Evolutionary conservation across 2,113 vertebrate genomes (phyloP), one percentile per base, ranked within the genome.

Genomic region (Vireo altiloquus): DNA sequence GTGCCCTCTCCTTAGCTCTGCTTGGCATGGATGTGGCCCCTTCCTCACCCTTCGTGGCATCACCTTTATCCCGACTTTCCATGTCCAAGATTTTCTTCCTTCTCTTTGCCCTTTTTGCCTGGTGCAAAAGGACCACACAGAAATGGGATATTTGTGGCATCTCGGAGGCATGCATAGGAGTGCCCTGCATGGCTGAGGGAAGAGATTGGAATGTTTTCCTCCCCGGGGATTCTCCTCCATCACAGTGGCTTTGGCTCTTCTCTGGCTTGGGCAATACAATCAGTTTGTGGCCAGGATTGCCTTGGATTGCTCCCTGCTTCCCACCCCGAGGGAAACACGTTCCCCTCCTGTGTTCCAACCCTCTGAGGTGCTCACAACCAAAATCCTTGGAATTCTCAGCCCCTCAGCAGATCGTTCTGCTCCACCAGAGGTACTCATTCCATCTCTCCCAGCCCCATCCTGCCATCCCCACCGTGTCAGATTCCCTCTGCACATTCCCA

Each of bases 381-480:
- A 77, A 85, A 47, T 17, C 82, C 57, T 60, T 35, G 49, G 23
- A 30, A 24, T n/a, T 22, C 71, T 63, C 52, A 42, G 44, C 46
- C 33, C 21, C 64, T 47, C 61, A 42, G 47, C 49, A 63, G 70
- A 13, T 70, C 19, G 2, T 0, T 11, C 40, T 86, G 40, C 14
- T 7, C 21, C 19, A 10, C 9, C 50, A 42, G 37, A 23, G 0
- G 0, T 2, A 19, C 54, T 65, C 4, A 0, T 50, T 39, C 20
- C 5, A 1, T 3, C 31, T 1, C 70, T 63, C 39, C 59, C 61
- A 53, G 18, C 42, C 42, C 31, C 71, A 14, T 24, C 44, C 77
- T 16, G 4, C 1, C 2, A 4, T 42, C 30, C 52, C 31, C 23
- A 4, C 10, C 2, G 5, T 5, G 15, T 2, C 5, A 8, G 2